A percentile compares a stretch with the other conserved stretches of the same genome.
These are phyloP conservation scores for Oncopodura yosiiana DNA, from an alignment of 1,140 invertebrate genomes.

Conservation along the genomic window DNA sequence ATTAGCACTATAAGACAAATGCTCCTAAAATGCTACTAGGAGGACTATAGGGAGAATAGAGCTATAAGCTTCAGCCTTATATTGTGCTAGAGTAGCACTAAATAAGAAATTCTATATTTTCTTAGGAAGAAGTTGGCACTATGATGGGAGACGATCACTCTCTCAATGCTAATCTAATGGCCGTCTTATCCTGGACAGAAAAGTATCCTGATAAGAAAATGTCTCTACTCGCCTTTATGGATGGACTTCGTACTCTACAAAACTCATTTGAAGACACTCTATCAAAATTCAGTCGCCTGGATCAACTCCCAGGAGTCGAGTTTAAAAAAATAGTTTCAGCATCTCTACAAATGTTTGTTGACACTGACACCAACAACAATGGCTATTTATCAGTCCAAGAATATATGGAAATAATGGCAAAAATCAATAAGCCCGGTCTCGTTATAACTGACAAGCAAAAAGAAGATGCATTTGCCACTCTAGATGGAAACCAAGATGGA, in stretches of 20 bases:
- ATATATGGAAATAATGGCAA: not conserved
- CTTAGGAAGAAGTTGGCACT: too few relatives aligned
- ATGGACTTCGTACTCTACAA: not conserved
- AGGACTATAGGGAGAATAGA: too few relatives aligned
- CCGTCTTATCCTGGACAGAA: too few relatives aligned
- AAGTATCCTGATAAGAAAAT: constrained; percentile 2
- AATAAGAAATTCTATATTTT: too few relatives aligned
- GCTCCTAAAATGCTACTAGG: too few relatives aligned
- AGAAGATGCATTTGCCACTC: not conserved
- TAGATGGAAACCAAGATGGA: constrained; percentile 10
- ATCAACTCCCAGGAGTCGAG: not conserved
- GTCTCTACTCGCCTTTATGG: not conserved
- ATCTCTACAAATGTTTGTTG: constrained; percentile 7
- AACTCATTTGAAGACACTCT: not conserved
- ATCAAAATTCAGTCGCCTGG: not conserved
- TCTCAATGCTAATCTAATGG: not conserved
- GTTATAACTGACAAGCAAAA: constrained; percentile 1
- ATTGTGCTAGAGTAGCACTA: too few relatives aligned
- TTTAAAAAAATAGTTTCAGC: not conserved
- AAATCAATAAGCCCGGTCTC: not conserved
- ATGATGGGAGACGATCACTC: not conserved
- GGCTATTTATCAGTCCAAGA: not conserved
- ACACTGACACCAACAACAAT: not conserved
- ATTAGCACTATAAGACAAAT: too few relatives aligned
- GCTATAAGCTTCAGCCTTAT: too few relatives aligned